These are phyloP conservation scores for Leptura quadrifasciata DNA, from an alignment of 2,888 invertebrate genomes.

Conservation along the genomic window DNA sequence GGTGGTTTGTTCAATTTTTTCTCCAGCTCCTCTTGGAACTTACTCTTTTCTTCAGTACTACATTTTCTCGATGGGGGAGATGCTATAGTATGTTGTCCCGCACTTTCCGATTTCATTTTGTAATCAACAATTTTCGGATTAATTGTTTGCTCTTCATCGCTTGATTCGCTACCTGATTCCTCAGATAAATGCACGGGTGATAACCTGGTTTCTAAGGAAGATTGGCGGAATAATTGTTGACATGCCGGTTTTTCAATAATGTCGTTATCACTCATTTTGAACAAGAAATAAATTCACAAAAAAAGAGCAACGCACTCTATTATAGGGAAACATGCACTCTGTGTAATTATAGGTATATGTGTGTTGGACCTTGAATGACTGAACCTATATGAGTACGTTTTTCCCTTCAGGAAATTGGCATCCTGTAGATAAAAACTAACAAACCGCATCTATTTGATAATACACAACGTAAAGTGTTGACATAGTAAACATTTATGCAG, in stretches of 20 bases:
- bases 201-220: slow-evolving; percentile 65
- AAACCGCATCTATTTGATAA: neutral
- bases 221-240: slow-evolving; percentile 65
- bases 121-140: slow-evolving; percentile 45
- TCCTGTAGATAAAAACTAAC: slow-evolving; percentile 1
- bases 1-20: neutral
- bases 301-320: no score
- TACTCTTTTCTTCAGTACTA: neutral
- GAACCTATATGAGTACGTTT: neutral
- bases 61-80: neutral
- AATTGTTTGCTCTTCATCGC: slow-evolving; percentile 31
- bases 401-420: neutral
- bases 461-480: neutral
- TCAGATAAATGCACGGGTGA: slow-evolving; percentile 62
- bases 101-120: slow-evolving; percentile 32
- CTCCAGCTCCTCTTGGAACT: slow-evolving; percentile 9
- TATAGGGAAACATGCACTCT: neutral
- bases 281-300: neutral
- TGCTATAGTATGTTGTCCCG: neutral
- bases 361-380: neutral
- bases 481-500: neutral
- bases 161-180: slow-evolving; percentile 43
- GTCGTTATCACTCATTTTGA: slow-evolving; percentile 56
- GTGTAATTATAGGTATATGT: neutral
- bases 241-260: slow-evolving; percentile 62